These are phyloP conservation scores for Drosophila baimaii DNA, from an alignment of 1,140 invertebrate species.

Conservation along the genomic window DNA sequence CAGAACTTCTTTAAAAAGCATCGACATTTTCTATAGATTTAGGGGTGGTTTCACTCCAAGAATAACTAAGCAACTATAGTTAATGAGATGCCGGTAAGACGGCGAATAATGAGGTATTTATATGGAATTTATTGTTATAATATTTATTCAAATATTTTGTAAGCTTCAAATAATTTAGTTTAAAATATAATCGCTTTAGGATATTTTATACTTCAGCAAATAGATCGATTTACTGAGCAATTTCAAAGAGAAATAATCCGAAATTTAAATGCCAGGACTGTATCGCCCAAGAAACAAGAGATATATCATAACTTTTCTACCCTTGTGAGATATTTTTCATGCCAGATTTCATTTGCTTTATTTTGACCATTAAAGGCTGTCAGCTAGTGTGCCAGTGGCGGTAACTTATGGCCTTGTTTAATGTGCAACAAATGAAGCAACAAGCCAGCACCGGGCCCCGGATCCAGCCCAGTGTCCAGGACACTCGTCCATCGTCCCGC, in stretches of 20 bases:
- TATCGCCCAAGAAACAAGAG: neutral
- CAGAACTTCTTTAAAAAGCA: neutral
- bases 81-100: neutral
- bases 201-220: neutral
- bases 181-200: neutral
- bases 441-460: constrained; percentile 38
- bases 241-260: too few species aligned
- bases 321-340: constrained; percentile 8
- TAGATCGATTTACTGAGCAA: neutral
- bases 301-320: constrained; percentile 13
- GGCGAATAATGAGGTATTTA: neutral
- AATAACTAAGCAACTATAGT: neutral
- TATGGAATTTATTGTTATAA: neutral
- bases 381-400: constrained; percentile 36
- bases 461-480: constrained; percentile 4
- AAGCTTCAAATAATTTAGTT: too few species aligned
- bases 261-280: neutral
- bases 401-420: constrained; percentile 66
- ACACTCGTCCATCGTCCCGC: constrained; percentile 1
- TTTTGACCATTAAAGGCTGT: constrained; percentile 44
- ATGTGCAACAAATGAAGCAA: constrained; percentile 77
- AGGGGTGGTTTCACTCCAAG: neutral
- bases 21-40: too few species aligned
- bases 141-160: neutral
- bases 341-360: constrained; percentile 24